Conservation (phyloP, 2,888 invertebrate genomes). For the Lithophane semibrunnea region DNA sequence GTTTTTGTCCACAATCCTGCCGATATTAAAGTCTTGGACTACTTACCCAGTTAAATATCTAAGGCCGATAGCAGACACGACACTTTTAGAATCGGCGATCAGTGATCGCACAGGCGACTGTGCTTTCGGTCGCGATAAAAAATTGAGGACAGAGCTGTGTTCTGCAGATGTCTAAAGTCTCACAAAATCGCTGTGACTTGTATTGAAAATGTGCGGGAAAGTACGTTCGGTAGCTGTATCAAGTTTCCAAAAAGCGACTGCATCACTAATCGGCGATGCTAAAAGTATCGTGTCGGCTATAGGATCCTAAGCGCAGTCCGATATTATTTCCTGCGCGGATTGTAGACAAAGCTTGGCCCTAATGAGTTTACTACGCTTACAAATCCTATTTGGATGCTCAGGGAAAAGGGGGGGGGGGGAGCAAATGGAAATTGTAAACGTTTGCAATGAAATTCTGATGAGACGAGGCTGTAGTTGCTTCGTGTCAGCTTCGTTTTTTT, state of each 20-base stretch:
- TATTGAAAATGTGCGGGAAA: not conserved
- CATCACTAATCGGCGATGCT: not conserved
- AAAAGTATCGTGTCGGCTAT: not conserved
- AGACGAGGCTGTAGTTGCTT: constrained; percentile 50
- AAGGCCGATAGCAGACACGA: not conserved
- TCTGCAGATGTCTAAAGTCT: not conserved
- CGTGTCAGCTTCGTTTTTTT: constrained; percentile 45
- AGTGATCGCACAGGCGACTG: not conserved
- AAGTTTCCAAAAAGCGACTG: not conserved
- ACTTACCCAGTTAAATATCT: constrained; percentile 25
- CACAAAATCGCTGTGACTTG: not conserved
- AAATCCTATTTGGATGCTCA: constrained; percentile 71
- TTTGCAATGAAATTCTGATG: constrained; percentile 71
- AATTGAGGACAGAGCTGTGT: not conserved
- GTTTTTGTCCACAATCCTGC: constrained; percentile 48
- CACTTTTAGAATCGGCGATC: not conserved
- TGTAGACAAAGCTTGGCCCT: constrained; percentile 72
- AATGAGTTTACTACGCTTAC: constrained; percentile 76
- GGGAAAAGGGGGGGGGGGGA: constrained; percentile 18
- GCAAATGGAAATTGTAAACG: constrained; percentile 69
- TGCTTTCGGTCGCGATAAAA: not conserved
- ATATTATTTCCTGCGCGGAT: constrained; percentile 71
- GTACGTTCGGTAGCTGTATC: not conserved
- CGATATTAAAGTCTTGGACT: constrained; percentile 50
- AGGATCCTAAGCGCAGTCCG: constrained; percentile 64